A percentile compares a stretch with the other conserved stretches of the same genome.
These are phyloP conservation scores for Yponomeuta evonymella DNA, from an alignment of 2,888 invertebrate genomes.

Conservation along the genomic window DNA sequence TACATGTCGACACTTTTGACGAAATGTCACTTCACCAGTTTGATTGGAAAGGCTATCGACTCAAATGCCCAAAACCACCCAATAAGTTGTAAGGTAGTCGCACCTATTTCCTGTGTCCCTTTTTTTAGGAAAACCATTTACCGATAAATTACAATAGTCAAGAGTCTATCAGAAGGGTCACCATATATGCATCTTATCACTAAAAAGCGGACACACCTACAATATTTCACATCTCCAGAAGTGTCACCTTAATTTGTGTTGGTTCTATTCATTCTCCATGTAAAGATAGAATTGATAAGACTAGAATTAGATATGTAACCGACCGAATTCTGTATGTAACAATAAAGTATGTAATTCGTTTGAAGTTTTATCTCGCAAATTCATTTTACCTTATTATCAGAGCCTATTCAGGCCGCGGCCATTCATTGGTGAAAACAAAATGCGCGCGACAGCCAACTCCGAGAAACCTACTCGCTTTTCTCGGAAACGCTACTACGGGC, in stretches of 20 bases:
- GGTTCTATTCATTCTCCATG: not conserved
- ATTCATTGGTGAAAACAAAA: conserved; percentile 54
- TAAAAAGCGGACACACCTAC: not conserved
- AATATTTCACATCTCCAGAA: not conserved
- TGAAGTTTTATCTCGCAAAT: not conserved
- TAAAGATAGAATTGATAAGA: not conserved
- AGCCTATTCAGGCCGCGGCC: not conserved
- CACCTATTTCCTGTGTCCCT: not conserved
- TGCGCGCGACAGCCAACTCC: conserved; percentile 64
- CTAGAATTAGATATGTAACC: not conserved
- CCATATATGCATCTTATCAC: too few species aligned
- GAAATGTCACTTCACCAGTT: not conserved
- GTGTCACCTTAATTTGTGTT: not conserved
- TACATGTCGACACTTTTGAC: not conserved
- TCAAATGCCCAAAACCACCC: not conserved
- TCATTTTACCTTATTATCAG: not conserved
- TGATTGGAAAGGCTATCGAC: not conserved
- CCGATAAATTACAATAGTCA: not conserved
- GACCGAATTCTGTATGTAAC: too few species aligned
- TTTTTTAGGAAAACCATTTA: not conserved
- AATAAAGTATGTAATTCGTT: too few species aligned
- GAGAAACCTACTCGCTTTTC: conserved; percentile 71
- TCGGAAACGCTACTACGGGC: conserved; percentile 68
- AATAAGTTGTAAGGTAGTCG: not conserved
- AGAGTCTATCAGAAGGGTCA: not conserved